phyloP scores from a whole-genome alignment of 2,113 vertebrate species.

The Eleginops maclovinus region DNA sequence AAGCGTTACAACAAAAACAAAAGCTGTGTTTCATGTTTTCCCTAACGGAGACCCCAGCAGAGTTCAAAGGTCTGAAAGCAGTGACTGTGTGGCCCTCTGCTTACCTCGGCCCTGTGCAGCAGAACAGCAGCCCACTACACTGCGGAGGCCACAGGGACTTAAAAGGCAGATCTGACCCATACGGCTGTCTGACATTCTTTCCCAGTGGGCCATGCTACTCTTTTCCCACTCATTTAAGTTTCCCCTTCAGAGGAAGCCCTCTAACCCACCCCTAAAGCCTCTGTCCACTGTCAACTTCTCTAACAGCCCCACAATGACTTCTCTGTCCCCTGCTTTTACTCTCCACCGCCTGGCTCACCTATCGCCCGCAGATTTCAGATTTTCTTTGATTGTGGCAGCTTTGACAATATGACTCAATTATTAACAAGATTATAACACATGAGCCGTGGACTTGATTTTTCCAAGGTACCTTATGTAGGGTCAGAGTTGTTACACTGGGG shows the following conservation, averaged over 20 bases:
- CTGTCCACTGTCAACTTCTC: constrained; percentile 39
- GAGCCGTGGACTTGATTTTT: constrained; percentile 3
- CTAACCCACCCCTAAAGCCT: constrained; percentile 30
- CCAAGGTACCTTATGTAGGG: not conserved
- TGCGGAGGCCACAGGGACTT: constrained; percentile 38
- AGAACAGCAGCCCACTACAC: constrained; percentile 38
- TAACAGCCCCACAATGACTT: constrained; percentile 60
- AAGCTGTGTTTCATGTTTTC: constrained; percentile 37
- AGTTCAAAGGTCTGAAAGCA: constrained; percentile 57
- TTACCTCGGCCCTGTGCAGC: constrained; percentile 52
- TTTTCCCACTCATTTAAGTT: constrained; percentile 66
- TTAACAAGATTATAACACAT: constrained; percentile 5
- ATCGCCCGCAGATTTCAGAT: constrained; percentile 34
- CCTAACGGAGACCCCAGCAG: not conserved
- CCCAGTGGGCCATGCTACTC: constrained; percentile 65
- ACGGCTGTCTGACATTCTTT: constrained; percentile 68
- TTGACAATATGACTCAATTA: constrained; percentile 3
- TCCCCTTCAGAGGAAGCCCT: constrained; percentile 44
- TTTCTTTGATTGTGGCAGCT: constrained; percentile 18
- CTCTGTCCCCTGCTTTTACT: constrained; percentile 56
- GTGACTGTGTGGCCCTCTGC: constrained; percentile 42
- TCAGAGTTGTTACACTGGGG: constrained; percentile 9
- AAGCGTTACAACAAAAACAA: constrained; percentile 14
- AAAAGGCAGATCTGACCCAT: constrained; percentile 63
- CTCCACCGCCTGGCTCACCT: constrained; percentile 28